Percentiles rank a stretch among this genome's conserved stretches.
These are phyloP conservation scores for Ophthalmotilapia sp. DNA, from an alignment of 2,113 vertebrate genomes.

Conservation along the genomic window DNA sequence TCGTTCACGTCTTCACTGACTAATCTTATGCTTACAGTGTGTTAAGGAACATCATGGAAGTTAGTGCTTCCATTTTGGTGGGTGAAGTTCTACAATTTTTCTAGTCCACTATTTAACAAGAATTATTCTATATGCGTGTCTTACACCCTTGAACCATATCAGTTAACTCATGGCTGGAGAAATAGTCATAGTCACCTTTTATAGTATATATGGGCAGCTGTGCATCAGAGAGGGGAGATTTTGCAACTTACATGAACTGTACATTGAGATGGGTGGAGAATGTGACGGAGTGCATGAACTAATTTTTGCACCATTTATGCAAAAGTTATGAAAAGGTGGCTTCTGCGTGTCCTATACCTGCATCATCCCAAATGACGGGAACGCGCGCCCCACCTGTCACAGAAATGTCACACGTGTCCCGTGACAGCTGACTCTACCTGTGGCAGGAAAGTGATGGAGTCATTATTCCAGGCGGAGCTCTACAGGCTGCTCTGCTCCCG, in stretches of 20 bases:
- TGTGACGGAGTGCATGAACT: background rate
- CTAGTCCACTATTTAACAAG: background rate
- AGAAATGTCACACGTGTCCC: background rate
- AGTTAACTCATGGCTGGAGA: background rate
- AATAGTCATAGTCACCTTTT: background rate
- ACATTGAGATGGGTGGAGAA: background rate
- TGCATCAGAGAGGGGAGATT: background rate
- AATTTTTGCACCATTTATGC: background rate
- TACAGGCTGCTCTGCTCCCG: background rate
- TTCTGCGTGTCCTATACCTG: background rate
- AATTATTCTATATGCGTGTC: background rate
- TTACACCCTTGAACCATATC: background rate
- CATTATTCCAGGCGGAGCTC: constrained; percentile 8
- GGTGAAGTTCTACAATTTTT: background rate
- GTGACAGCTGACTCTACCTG: background rate
- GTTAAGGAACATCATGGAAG: background rate
- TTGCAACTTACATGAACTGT: background rate
- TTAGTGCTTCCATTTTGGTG: background rate
- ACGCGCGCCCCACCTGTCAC: fast-evolving
- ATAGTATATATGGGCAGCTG: background rate
- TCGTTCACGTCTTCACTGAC: background rate
- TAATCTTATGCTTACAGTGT: background rate
- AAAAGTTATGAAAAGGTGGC: background rate
- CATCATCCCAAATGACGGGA: background rate
- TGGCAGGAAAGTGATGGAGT: background rate